phyloP scores from a whole-genome alignment of 2,888 invertebrate genomes.

The Cataglyphis cursor region DNA sequence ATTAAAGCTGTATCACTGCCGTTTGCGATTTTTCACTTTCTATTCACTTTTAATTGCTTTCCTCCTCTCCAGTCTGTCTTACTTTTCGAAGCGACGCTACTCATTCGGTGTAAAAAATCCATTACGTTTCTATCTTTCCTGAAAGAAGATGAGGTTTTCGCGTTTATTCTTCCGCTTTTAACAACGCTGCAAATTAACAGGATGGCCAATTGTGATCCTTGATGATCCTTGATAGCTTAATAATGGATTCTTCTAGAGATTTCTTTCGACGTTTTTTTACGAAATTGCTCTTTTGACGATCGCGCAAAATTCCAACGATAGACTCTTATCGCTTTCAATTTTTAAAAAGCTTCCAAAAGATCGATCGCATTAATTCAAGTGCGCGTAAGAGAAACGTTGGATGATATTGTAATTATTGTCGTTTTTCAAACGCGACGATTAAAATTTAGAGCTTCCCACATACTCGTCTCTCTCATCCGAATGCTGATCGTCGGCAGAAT shows the following conservation, averaged over 20 bases:
- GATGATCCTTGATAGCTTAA: slow-evolving; percentile 21
- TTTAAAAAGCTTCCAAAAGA: not conserved
- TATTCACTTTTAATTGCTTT: slow-evolving; percentile 45
- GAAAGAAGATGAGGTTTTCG: slow-evolving; percentile 30
- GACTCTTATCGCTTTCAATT: slow-evolving; percentile 8
- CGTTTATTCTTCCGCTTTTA: slow-evolving; percentile 50
- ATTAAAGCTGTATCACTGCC: slow-evolving; percentile 59
- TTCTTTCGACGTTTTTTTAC: not conserved
- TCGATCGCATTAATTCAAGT: not conserved
- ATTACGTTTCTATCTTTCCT: slow-evolving; percentile 21
- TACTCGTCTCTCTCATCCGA: not conserved
- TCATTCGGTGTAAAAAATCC: slow-evolving; percentile 16
- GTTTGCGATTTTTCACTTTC: slow-evolving; percentile 65
- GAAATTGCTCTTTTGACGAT: not conserved
- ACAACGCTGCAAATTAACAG: slow-evolving; percentile 37
- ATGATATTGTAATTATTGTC: slow-evolving; percentile 19
- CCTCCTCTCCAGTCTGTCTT: slow-evolving; percentile 11
- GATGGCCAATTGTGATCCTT: slow-evolving; percentile 6
- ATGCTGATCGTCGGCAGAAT: slow-evolving; percentile 8
- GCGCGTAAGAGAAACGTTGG: slow-evolving; percentile 2
- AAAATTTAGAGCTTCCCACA: slow-evolving; percentile 41
- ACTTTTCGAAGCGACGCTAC: not conserved
- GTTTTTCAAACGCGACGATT: slow-evolving; percentile 32
- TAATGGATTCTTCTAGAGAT: slow-evolving; percentile 26
- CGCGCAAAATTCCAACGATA: not conserved